Base-by-base conservation (phyloP, 2,797 vertebrate genomes). In the Sternotherus odoratus region DNA sequence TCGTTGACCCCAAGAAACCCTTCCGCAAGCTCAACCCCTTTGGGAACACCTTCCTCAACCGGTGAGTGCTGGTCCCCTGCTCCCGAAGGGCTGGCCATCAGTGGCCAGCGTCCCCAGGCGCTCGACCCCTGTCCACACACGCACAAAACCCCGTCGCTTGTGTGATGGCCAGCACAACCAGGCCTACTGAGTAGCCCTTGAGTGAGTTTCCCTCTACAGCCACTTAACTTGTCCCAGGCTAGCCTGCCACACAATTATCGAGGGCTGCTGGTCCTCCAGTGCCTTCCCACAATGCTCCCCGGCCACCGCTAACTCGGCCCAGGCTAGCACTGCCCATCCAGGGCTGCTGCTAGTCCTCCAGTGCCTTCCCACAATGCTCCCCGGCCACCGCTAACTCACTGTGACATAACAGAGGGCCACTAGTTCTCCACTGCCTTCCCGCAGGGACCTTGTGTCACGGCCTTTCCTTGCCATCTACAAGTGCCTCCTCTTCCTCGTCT, bases 11-110 rank as follows among this genome's bases (percentile, higher is more conserved):
- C 16, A 98, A 99, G 92, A 99, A 99, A 95, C 99, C 99, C 23
- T 99, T 99, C 98, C 98, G 99, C 12, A 99, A 99, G 83, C 99
- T 99, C 94, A 99, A 99, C 95, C 99, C 99, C 6, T 99, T 99
- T 0, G 99, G 99, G 85, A 99, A 99, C 96, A 98, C 99, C 56
- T 99, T 99, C 94, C 99, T 99, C 53, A 99, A 99, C 97, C 99
- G 99, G 99, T 99, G 94, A 98, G 97, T 72, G 15, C 39, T 86
- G 48, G 21, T 16, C 12, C 56, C 10, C 6, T 2, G 12, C 12
- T 1, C 16, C 33, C n/a, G 8, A 19, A 10, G 33, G 63, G 16
- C 33, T 17, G 30, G 16, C 60, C 16, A 17, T n/a, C 6, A 8
- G 60, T 36, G 56, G 56, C 12, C 28, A 15, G 5, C 26, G 3